Base-by-base conservation (phyloP, 1,140 invertebrate species). In the Macrobrachium rosenbergii region DNA sequence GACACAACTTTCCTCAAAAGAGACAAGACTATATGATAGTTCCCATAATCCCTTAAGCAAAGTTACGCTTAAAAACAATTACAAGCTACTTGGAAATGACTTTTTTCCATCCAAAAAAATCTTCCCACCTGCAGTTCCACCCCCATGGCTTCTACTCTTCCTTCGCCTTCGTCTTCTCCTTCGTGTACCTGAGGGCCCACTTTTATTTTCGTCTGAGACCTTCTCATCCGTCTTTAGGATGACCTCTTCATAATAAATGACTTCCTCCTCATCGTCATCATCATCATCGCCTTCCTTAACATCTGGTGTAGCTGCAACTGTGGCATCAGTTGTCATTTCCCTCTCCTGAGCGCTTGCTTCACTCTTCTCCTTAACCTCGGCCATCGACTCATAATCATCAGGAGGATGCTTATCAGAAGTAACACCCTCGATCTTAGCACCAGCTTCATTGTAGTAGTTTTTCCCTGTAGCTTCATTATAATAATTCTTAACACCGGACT, bases 301-400 rank as follows among this genome's bases (percentile, higher is more conserved):
- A 52, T 63, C 23, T 5, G 2, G 10, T 45, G 23, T 17, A 21
- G 83, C 45, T 59, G 52, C 63, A 52, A 83, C 82, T 63, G 83
- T n/a, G n/a, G 87, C 77, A 67, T 88, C 73, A 23, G 83, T 60
- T 10, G 8, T 52, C 45, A 80, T 83, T 19, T 79, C 63, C 23
- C 37, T 52, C 12, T 78, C 73, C 59, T 58, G 52, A 17, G 43
- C 59, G 45, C 82, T 80, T 52, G 72, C 28, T n/a, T 88, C 82
- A 37, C 62, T 59, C 58, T 88, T 43, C 83, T 81, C 62, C 67
- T 78, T 88, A 5, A 88, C 72, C 19, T 83, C 77, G n/a, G 83
- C 78, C 87, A 88, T 88, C 17, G 76, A 80, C 79, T 88, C 87
- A 28, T 88, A 88, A 62, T 88, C 82, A 37, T 88, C 37, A 10